Evolutionary conservation across 2,797 vertebrate genomes (phyloP), one percentile per base, ranked within the genome.

Genomic region (Tokudaia muenninki): DNA sequence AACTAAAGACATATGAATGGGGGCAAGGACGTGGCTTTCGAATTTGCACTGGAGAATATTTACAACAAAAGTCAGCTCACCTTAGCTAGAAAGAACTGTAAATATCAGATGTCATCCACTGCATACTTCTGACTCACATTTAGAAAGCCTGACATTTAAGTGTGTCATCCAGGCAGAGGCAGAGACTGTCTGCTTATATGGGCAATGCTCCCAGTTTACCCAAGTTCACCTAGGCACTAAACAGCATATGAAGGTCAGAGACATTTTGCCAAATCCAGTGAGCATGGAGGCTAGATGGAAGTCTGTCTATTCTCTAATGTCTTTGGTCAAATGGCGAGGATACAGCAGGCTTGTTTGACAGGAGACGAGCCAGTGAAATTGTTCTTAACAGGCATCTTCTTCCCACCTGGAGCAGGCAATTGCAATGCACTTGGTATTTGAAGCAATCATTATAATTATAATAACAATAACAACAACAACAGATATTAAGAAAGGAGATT

Each of bases 121-220:
- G 72, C 3, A 63, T 75, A 34, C 75, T 84, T 65, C 78, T 96
- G 91, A 74, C 57, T 75, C 74, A 50, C 55, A 79, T 91, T 91
- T 78, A 87, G 86, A 83, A 96, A 94, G 63, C 65, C 57, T 97
- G 97, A 93, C 92, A 94, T 96, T 97, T 96, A 83, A 96, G 67
- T 88, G 34, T 0, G 0, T 78, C 52, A 61, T 83, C 34, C 0
- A 79, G 90, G 78, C 72, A 65, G 65, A 77, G 75, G 63, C 65
- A 31, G 50, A 61, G 26, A 4, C 31, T 37, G 86, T 26, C 21
- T 75, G 88, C 82, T 70, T n/a, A 11, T 29, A 47, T 0, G 29
- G 57, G 50, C n/a, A 77, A 34, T 9, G 47, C 10, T 44, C 70
- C 44, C 47, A n/a, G 55, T 75, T 92, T 82, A 47, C 57, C 47